phyloP scores from a whole-genome alignment of 2,113 vertebrate genomes.

The Saimiri boliviensis region DNA sequence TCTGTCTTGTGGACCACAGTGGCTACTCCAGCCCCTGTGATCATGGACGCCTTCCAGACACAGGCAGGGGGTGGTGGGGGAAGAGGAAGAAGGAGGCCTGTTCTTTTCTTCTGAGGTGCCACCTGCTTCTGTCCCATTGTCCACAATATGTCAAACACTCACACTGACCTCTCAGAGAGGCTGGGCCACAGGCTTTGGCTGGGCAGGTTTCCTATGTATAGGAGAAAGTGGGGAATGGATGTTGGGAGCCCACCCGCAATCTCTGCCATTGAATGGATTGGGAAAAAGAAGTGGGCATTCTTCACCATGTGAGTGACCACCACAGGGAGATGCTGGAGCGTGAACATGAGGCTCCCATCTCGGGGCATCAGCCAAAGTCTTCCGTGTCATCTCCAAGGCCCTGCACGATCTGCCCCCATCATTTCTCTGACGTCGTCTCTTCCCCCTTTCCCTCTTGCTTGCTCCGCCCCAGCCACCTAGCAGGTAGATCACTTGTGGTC shows the following conservation, averaged over 20 bases:
- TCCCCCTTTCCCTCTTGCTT: not conserved
- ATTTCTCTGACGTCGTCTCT: too few species aligned
- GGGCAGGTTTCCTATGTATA: not conserved
- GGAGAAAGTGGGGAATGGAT: not conserved
- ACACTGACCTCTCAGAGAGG: not conserved
- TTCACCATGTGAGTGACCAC: not conserved
- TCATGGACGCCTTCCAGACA: not conserved
- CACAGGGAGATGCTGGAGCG: not conserved
- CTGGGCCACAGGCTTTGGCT: not conserved
- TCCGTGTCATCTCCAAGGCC: too few species aligned
- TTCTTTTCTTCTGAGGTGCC: not conserved
- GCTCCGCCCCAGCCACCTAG: not conserved
- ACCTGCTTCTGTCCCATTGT: not conserved
- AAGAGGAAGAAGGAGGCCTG: too few species aligned
- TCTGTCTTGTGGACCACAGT: not conserved
- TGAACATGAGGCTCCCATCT: not conserved
- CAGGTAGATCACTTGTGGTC: too few species aligned
- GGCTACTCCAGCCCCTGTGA: not conserved
- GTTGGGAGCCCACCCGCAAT: not conserved
- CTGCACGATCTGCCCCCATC: not conserved
- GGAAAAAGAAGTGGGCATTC: not conserved
- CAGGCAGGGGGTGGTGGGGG: accelerated
- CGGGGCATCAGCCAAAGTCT: too few species aligned
- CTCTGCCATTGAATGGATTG: not conserved
- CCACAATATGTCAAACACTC: not conserved